phyloP scores from a whole-genome alignment of 2,797 vertebrate genomes.

The Staurois parvus region DNA sequence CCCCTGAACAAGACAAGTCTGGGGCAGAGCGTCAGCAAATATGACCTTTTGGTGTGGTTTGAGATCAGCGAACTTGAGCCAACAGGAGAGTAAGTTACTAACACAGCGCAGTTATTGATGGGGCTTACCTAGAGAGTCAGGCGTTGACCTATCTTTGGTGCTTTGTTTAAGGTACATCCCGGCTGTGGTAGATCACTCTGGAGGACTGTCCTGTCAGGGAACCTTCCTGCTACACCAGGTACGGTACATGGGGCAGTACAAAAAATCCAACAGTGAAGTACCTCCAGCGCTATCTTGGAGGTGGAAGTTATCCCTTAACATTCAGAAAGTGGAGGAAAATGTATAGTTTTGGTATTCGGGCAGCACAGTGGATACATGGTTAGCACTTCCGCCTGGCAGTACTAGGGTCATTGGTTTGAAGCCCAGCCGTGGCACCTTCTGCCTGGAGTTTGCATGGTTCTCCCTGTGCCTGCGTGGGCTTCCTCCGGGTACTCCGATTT shows the following conservation, averaged over 20 bases:
- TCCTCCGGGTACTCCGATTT: too few relatives aligned
- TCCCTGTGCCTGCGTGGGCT: too few relatives aligned
- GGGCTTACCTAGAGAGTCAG: not conserved
- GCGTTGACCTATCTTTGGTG: not conserved
- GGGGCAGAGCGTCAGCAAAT: conserved; percentile 97
- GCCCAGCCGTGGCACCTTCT: too few relatives aligned
- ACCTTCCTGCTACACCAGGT: conserved; percentile 98
- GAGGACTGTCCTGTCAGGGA: conserved; percentile 92
- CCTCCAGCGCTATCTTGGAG: too few relatives aligned
- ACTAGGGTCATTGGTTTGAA: too few relatives aligned
- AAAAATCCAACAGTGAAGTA: too few relatives aligned
- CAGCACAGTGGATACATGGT: too few relatives aligned
- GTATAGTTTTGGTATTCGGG: too few relatives aligned
- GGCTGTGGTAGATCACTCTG: conserved; percentile 95
- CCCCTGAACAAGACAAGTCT: conserved; percentile 93
- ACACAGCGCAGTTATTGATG: not conserved
- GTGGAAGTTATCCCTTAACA: too few relatives aligned
- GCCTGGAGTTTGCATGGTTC: too few relatives aligned
- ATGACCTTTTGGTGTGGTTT: conserved; percentile 97
- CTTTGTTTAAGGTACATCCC: conserved; percentile 88
- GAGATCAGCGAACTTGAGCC: conserved; percentile 99
- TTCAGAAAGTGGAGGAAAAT: too few relatives aligned
- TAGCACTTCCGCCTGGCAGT: too few relatives aligned
- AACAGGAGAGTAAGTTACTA: conserved; percentile 94
- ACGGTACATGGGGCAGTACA: conserved; percentile 26